A percentile compares a stretch with the other conserved stretches of the same genome.
phyloP scores from a whole-genome alignment of 2,113 vertebrate species.

The Scomber colias region DNA sequence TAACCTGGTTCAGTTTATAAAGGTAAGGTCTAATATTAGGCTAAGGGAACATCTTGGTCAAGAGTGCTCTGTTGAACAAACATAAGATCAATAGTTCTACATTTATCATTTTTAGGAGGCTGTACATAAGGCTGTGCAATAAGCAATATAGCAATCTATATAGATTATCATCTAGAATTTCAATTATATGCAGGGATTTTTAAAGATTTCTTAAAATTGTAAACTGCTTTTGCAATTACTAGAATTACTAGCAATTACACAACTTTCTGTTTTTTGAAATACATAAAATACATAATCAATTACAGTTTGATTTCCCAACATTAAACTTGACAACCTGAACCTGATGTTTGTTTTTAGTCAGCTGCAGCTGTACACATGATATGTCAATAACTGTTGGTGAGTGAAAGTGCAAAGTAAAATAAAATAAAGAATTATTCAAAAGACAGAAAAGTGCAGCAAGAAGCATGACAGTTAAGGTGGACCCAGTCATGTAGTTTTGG shows the following conservation, averaged over 20 bases:
- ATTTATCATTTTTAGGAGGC: too few species aligned
- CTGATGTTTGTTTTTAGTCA: background rate
- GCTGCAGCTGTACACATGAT: slow-evolving; percentile 16
- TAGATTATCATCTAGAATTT: background rate
- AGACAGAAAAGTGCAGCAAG: slow-evolving; percentile 37
- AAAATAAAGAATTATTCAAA: slow-evolving; percentile 22
- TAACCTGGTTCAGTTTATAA: slow-evolving; percentile 4
- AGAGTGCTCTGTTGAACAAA: background rate
- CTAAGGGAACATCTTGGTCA: background rate
- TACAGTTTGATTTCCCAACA: background rate
- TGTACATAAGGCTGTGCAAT: background rate
- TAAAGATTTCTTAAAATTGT: background rate
- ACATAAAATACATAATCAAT: slow-evolving; percentile 13
- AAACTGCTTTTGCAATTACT: too few species aligned
- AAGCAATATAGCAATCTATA: background rate
- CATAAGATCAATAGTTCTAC: background rate
- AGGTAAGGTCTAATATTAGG: background rate
- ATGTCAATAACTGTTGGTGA: slow-evolving; percentile 16
- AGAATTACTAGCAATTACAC: too few species aligned
- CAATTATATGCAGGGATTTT: background rate
- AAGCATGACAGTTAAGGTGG: background rate
- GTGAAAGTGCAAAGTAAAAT: slow-evolving; percentile 58
- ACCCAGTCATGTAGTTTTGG: slow-evolving; percentile 1
- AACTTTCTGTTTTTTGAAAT: background rate
- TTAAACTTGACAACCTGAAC: background rate